phyloP scores from a whole-genome alignment of 2,113 vertebrate species.

The Oxygymnocypris stewartii region DNA sequence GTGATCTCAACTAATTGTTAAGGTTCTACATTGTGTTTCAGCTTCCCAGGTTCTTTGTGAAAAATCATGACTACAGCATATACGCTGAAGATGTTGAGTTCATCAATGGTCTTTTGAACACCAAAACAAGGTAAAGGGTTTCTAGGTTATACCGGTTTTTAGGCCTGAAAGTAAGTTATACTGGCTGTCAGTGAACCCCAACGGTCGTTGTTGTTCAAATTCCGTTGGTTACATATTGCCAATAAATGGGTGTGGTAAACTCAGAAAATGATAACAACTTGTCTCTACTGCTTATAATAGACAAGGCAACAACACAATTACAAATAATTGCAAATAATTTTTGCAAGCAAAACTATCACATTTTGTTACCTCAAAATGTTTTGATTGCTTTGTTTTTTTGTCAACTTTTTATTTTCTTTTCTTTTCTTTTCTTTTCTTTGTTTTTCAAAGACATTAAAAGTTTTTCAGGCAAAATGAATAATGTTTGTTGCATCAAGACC shows the following conservation, averaged over 20 bases:
- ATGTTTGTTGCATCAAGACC: neutral
- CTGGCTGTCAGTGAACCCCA: neutral
- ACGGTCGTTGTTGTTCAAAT: neutral
- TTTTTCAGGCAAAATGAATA: neutral
- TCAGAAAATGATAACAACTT: neutral
- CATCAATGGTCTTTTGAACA: conserved; percentile 79
- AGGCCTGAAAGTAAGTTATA: neutral
- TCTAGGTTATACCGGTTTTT: neutral
- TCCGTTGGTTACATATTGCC: neutral
- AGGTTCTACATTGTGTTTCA: conserved; percentile 60
- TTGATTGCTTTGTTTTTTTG: neutral
- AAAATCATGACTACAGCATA: conserved; percentile 80
- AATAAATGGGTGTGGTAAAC: neutral
- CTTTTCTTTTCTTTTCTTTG: neutral
- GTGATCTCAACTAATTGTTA: conserved; percentile 54
- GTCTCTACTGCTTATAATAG: neutral
- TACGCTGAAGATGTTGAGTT: conserved; percentile 85
- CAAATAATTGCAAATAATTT: too few species aligned
- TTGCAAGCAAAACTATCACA: neutral
- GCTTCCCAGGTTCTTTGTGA: conserved; percentile 83
- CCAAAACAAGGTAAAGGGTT: conserved; percentile 77
- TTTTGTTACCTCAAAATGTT: neutral
- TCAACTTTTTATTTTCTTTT: neutral
- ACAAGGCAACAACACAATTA: neutral
- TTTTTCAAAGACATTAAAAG: neutral